A percentile compares a stretch with the other conserved stretches of the same genome.
phyloP scores from a whole-genome alignment of 2,797 vertebrate species.

The Sardinella longiceps region DNA sequence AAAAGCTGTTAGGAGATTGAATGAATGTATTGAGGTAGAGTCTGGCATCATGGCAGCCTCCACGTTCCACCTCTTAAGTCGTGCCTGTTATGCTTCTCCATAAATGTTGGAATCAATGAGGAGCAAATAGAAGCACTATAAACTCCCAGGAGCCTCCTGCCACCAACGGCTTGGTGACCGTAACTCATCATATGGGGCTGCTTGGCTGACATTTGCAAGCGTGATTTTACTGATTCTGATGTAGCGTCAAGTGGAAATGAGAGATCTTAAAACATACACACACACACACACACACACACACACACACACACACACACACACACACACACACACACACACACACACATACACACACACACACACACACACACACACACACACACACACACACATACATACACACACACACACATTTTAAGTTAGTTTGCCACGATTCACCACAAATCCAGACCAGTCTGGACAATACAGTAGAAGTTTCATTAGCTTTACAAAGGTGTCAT shows the following conservation, averaged over 20 bases:
- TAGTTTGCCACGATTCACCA: not conserved
- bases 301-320: too few species aligned
- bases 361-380: too few species aligned
- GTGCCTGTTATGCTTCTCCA: not conserved
- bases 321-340: too few species aligned
- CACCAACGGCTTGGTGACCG: not conserved
- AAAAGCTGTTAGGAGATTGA: not conserved
- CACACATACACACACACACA: too few species aligned
- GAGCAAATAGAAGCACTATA: not conserved
- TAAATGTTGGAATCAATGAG: not conserved
- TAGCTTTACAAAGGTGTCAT: not conserved
- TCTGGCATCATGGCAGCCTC: not conserved
- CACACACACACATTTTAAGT: not conserved
- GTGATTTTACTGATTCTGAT: not conserved
- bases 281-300: too few species aligned
- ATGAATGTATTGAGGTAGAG: not conserved
- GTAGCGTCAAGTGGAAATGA: not conserved
- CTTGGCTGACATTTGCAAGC: not conserved
- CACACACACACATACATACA: too few species aligned
- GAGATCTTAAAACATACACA: not conserved
- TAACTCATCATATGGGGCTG: not conserved
- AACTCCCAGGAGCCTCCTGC: not conserved
- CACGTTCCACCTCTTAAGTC: constrained; percentile 1
- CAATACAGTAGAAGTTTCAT: not conserved
- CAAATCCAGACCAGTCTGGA: not conserved